Conservation (phyloP, 1,140 invertebrate genomes). For the Zaprionus taronus region DNA sequence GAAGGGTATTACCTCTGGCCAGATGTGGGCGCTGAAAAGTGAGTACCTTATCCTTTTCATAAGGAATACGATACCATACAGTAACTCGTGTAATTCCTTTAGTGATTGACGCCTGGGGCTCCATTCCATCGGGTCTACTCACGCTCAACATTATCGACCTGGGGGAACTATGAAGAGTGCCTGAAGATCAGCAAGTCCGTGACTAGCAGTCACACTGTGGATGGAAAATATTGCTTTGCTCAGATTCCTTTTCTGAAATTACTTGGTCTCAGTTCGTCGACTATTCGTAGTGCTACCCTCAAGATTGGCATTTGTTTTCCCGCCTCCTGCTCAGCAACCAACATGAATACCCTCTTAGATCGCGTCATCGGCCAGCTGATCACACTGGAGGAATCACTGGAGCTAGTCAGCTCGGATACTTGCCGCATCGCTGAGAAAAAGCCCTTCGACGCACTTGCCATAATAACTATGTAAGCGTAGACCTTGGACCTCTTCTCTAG, state of each 20-base stretch:
- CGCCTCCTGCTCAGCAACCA: constrained; percentile 13
- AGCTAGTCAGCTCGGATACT: constrained; percentile 15
- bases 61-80: too few relatives aligned
- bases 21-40: constrained; percentile 56
- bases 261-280: constrained; percentile 15
- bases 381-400: background rate
- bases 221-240: constrained; percentile 62
- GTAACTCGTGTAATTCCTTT: background rate
- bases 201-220: constrained; percentile 3
- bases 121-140: constrained; percentile 63
- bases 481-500: background rate
- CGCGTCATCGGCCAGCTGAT: constrained; percentile 32
- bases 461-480: constrained; percentile 60
- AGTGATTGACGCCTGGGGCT: constrained; percentile 76
- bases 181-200: constrained; percentile 45
- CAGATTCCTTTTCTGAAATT: constrained; percentile 37
- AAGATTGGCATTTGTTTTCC: constrained; percentile 38
- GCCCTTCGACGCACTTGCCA: constrained; percentile 39
- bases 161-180: constrained; percentile 71
- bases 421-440: constrained; percentile 43
- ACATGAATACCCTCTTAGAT: constrained; percentile 40
- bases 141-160: constrained; percentile 52
- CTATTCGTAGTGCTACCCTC: background rate
- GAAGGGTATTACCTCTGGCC: constrained; percentile 13
- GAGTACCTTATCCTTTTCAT: constrained; percentile 10